A percentile compares a stretch with the other conserved stretches of the same genome.
Evolutionary conservation across 2,113 vertebrate genomes (phyloP).

Genomic region (Furnarius figulus): DNA sequence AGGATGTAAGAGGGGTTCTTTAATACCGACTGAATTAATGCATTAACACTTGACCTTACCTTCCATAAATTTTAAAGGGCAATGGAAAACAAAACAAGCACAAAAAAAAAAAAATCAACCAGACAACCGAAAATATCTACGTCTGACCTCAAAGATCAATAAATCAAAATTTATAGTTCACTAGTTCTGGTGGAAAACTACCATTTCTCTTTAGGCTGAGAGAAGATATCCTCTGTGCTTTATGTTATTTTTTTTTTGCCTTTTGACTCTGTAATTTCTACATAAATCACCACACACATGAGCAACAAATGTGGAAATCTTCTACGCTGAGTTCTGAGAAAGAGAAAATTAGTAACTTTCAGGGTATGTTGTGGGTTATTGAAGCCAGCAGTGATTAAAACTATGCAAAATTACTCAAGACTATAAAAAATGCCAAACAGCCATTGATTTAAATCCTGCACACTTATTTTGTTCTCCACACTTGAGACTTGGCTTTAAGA

Average conservation of each 20-base stretch:
- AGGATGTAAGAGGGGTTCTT: neutral
- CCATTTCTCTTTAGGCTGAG: neutral
- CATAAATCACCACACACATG: neutral
- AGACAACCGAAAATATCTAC: neutral
- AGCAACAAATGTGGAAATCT: neutral
- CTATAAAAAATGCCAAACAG: neutral
- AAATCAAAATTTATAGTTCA: neutral
- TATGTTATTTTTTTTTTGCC: neutral
- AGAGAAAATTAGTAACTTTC: neutral
- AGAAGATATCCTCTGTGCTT: neutral
- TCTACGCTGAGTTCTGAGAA: neutral
- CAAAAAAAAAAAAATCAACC: neutral
- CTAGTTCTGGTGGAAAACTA: constrained; percentile 4
- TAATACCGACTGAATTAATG: neutral
- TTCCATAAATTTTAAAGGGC: neutral
- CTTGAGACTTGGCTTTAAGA: neutral
- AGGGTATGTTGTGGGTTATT: neutral
- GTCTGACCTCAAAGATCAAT: constrained; percentile 7
- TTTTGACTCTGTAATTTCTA: neutral
- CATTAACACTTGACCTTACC: constrained; percentile 19
- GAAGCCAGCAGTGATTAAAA: neutral
- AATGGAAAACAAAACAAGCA: neutral
- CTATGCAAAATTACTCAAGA: neutral
- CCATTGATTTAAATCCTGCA: neutral
- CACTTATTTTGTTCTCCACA: neutral